phyloP scores from a whole-genome alignment of 92 coral and sea anemone genomes.

The Hydrozoanthus gracilis region DNA sequence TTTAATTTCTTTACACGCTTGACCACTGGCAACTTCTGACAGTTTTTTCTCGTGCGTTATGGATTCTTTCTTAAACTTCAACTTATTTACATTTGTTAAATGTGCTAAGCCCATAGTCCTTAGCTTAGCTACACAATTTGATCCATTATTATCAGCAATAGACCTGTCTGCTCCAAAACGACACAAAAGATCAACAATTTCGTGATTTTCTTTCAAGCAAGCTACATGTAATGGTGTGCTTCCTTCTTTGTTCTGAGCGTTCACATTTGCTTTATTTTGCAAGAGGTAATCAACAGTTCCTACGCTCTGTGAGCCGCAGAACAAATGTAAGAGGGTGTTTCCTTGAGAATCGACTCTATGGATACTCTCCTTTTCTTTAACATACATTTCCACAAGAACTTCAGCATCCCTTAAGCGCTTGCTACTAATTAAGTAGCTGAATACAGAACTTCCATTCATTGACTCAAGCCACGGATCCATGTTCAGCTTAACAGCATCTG shows the following conservation, averaged over 20 bases:
- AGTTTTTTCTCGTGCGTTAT: conserved; percentile 24
- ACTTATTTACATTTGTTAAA: not conserved
- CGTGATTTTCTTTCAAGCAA: not conserved
- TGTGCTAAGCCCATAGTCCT: too few species aligned
- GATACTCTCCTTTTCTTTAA: not conserved
- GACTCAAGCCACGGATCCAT: conserved; percentile 15
- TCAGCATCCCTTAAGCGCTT: not conserved
- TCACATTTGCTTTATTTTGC: not conserved
- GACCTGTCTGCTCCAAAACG: conserved; percentile 22
- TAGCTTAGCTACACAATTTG: not conserved
- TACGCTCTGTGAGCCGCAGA: not conserved
- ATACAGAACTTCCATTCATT: conserved; percentile 15
- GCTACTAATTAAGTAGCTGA: not conserved
- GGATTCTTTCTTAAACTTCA: conserved; percentile 56
- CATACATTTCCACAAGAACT: not conserved
- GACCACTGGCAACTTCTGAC: conserved; percentile 42
- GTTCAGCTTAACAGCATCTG: not conserved
- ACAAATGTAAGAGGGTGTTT: not conserved
- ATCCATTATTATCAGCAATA: conserved; percentile 7
- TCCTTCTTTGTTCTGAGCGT: not conserved
- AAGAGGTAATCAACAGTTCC: not conserved
- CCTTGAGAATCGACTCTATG: not conserved
- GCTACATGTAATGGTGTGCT: conserved; percentile 3
- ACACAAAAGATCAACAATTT: not conserved
- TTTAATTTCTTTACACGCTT: conserved; percentile 10